Base-by-base conservation (phyloP, 92 coral and sea anemone genomes). In the Phenganax stokvisi region DNA sequence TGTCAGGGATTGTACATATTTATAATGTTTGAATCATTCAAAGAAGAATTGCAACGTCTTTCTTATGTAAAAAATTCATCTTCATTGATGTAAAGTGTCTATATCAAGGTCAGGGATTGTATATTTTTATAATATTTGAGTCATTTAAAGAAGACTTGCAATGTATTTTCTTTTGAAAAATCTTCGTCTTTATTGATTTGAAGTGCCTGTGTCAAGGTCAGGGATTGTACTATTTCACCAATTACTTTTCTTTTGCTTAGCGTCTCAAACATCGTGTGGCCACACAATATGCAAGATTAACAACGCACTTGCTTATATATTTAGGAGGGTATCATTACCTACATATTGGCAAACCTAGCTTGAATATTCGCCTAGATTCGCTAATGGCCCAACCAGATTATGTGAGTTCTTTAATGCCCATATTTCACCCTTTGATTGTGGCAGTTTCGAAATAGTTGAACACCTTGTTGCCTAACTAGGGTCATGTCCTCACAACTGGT, bases 311-410 rank as follows among this genome's bases (percentile, higher is more conserved):
- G 9, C 54, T 17, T 51, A 15, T 72, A 15, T 76, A 60, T 79
- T 30, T 79, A 94, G 98, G 98, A 58, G 97, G 96, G 30, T 94
- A 80, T 63, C 88, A 86, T 74, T 94, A 94, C 71, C 91, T 94
- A 55, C 97, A 94, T 71, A 89, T 94, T 54, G 91, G 97, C 37
- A 94, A 94, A 79, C 97, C 98, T 0, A 88, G 90, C 13, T 88
- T 94, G 1, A 90, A 87, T 80, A 81, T 94, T 20, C 98, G 96
- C 9, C 78, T 94, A 65, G 98, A 94, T 58, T 92, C 98, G 10
- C 89, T 91, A 20, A 94, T 94, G 98, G 98, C 92, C 10, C 98
- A 94, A 25, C 97, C 98, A 11, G 98, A 94, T 86, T 94, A 92
- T 79, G 98, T 94, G 85, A 94, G 98, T 90, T 76, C 54, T 37